Conservation (phyloP, 2,888 invertebrate species). For the Caradrina kadenii region DNA sequence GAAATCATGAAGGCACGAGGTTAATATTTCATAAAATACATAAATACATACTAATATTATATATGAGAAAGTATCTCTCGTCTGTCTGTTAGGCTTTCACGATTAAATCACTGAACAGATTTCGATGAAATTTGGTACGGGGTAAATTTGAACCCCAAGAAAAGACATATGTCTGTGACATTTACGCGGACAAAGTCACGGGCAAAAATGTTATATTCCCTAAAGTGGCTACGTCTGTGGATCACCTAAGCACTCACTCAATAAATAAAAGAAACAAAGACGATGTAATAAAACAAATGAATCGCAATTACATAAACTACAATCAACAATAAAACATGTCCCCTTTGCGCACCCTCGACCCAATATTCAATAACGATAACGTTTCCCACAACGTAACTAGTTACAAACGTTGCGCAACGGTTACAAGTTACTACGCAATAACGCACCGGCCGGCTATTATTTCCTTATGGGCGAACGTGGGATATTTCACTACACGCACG, state of each 20-base stretch:
- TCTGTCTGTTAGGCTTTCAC: too few relatives aligned
- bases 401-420: conserved; percentile 37
- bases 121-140: too few relatives aligned
- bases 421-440: conserved; percentile 42
- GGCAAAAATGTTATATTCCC: too few relatives aligned
- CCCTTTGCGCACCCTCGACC: conserved; percentile 30
- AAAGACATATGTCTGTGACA: too few relatives aligned
- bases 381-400: conserved; percentile 36
- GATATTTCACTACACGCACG: conserved; percentile 59
- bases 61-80: too few relatives aligned
- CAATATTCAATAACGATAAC: conserved; percentile 37
- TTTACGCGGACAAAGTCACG: too few relatives aligned
- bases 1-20: conserved; percentile 66
- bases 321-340: conserved; percentile 33
- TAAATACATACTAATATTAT: too few relatives aligned
- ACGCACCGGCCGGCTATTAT: conserved; percentile 30
- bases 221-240: too few relatives aligned
- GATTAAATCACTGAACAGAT: too few relatives aligned
- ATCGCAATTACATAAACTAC: conserved; percentile 27
- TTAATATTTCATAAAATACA: conserved; percentile 4
- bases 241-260: neutral
- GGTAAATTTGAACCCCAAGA: too few relatives aligned
- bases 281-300: conserved; percentile 5
- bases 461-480: conserved; percentile 58
- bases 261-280: neutral